phyloP scores from a whole-genome alignment of 2,888 invertebrate species.

The Lepetodrilus schrolli region DNA sequence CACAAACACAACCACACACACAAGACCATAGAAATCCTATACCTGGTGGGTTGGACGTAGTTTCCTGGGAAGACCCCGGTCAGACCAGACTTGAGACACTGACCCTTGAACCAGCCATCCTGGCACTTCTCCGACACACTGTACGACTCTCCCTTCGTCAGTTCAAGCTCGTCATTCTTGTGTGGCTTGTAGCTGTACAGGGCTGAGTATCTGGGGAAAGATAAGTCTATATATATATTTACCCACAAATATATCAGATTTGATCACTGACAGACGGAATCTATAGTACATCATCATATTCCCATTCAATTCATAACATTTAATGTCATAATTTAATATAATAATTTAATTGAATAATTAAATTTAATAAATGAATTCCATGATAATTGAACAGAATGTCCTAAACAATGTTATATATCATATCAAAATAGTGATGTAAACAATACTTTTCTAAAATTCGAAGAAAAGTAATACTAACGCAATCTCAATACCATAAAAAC shows the following conservation, averaged over 20 bases:
- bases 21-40: conserved; percentile 20
- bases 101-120: conserved; percentile 99
- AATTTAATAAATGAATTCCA: too few relatives aligned
- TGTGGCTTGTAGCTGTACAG: conserved; percentile 97
- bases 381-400: too few relatives aligned
- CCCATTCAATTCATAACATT: neutral
- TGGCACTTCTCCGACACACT: conserved; percentile 98
- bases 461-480: too few relatives aligned
- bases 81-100: conserved; percentile 83
- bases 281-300: neutral
- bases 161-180: conserved; percentile 96
- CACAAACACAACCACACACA: too few relatives aligned
- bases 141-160: conserved; percentile 91
- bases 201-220: conserved; percentile 95
- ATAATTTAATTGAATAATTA: too few relatives aligned
- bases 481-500: too few relatives aligned
- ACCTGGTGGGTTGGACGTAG: conserved; percentile 82
- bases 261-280: neutral
- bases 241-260: too few relatives aligned
- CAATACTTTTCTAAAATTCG: too few relatives aligned
- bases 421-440: too few relatives aligned
- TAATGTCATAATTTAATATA: too few relatives aligned
- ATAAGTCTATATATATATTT: conserved; percentile 35
- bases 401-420: too few relatives aligned
- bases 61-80: conserved; percentile 99